These are phyloP conservation scores for Limanda limanda DNA, from an alignment of 2,113 vertebrate genomes.

Conservation along the genomic window DNA sequence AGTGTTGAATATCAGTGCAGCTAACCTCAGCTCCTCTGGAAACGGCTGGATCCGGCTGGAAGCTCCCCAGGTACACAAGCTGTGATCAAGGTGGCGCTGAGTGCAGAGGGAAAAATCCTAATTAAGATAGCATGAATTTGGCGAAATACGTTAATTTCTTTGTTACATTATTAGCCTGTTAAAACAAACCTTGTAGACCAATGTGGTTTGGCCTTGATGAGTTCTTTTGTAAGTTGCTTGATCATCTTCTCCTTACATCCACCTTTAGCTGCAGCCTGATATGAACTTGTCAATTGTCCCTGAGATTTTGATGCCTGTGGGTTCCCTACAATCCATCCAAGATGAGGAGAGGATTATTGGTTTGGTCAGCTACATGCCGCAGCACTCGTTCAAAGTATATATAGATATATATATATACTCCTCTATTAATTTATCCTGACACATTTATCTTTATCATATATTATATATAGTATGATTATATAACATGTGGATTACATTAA, in stretches of 20 bases:
- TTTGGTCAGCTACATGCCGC: slow-evolving; percentile 56
- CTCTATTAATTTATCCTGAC: neutral
- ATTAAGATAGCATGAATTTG: too few relatives aligned
- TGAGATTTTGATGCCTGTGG: slow-evolving; percentile 52
- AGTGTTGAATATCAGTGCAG: slow-evolving; percentile 27
- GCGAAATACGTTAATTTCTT: neutral
- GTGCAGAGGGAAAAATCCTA: neutral
- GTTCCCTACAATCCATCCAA: slow-evolving; percentile 21
- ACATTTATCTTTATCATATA: neutral
- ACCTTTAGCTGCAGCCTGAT: slow-evolving; percentile 31
- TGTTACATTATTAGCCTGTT: neutral
- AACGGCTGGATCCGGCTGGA: neutral
- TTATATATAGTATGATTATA: too few relatives aligned
- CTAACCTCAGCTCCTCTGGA: neutral
- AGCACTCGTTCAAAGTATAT: slow-evolving; percentile 58
- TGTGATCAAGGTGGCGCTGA: neutral
- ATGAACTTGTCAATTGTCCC: neutral
- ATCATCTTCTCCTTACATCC: neutral
- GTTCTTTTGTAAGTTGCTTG: too few relatives aligned
- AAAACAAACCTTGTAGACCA: too few relatives aligned
- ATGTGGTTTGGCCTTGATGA: too few relatives aligned
- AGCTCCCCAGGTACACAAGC: slow-evolving; percentile 37
- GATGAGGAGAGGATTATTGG: slow-evolving; percentile 23
- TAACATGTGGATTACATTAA: too few relatives aligned
- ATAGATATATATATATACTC: slow-evolving; percentile 33